A percentile compares a stretch with the other conserved stretches of the same genome.
These are phyloP conservation scores for Bradypus variegatus DNA, from an alignment of 2,797 vertebrate species.

Conservation along the genomic window DNA sequence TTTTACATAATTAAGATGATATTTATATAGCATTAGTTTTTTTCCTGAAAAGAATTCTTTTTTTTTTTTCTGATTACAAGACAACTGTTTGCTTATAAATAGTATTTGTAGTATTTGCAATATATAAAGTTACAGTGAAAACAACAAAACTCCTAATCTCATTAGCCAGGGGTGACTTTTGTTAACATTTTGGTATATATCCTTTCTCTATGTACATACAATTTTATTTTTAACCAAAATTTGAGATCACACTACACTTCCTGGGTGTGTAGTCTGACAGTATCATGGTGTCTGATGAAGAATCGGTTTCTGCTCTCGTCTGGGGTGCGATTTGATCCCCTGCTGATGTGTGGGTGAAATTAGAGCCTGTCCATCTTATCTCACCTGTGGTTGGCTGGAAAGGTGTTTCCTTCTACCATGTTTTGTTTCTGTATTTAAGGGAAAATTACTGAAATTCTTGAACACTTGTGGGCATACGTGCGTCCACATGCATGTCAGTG, in stretches of 20 bases:
- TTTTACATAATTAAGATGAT: neutral
- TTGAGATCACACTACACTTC: neutral
- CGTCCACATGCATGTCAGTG: neutral
- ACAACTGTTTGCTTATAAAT: neutral
- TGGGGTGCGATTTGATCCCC: neutral
- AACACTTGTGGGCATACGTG: neutral
- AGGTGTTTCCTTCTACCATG: neutral
- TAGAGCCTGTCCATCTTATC: neutral
- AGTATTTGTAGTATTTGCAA: neutral
- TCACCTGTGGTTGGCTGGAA: neutral
- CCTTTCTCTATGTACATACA: neutral
- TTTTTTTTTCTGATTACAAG: neutral
- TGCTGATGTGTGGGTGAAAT: neutral
- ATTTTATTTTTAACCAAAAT: neutral
- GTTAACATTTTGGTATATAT: neutral
- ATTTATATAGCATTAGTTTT: neutral
- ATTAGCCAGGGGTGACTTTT: neutral
- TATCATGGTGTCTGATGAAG: neutral
- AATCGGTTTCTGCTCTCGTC: neutral
- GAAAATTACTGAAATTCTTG: neutral
- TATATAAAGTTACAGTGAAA: neutral
- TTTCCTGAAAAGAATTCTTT: neutral
- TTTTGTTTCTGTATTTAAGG: neutral
- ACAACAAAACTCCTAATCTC: neutral
- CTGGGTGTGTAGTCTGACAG: too few species aligned